Base-by-base conservation (phyloP, 2,888 invertebrate species). In the Caenorhabditis uteleia region DNA sequence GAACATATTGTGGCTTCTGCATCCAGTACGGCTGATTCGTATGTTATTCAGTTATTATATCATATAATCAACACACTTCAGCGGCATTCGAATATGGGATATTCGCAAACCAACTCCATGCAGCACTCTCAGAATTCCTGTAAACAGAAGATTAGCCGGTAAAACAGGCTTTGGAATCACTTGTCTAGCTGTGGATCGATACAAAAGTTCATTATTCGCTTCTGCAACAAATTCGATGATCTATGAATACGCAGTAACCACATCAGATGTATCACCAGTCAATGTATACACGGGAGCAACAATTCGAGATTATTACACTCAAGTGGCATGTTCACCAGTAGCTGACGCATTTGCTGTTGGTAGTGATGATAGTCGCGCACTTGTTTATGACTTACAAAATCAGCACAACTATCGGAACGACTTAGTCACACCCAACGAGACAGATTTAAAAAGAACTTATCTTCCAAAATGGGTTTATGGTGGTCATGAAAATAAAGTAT, bases 61-160 rank as follows among this genome's bases (percentile, higher is more conserved):
- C 3, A 29, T 16, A 12, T 31, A 43, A 26, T 10, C 16, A 21
- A 36, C 6, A 36, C 8, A 43, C 6, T 38, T 23, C n/a, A 65
- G 65, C n/a, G 66, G 66, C 16, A 48, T 66, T 14, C 55, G 56
- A 18, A 36, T 66, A 7, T 66, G 59, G 59, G 66, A 66, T 27
- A 42, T 51, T 8, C 55, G 66, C 3, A 59, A 55, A 29, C 55
- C 55, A 10, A 29, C 51, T 10, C 51, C n/a, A n/a, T n/a, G n/a
- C n/a, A n/a, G n/a, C n/a, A n/a, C n/a, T 8, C 38, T 62, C 16
- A 42, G 47, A 34, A 48, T 62, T 10, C 62, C 62, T 5, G 51
- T 46, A 20, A 47, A 50, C 1, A 38, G 38, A 12, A 34, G 33
- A 20, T 29, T 29, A 26, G 39, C 55, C 10, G n/a, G 42, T 27